Evolutionary conservation across 2,113 vertebrate species (phyloP), one percentile per base, ranked within the genome.

Genomic region (Propithecus coquereli): DNA sequence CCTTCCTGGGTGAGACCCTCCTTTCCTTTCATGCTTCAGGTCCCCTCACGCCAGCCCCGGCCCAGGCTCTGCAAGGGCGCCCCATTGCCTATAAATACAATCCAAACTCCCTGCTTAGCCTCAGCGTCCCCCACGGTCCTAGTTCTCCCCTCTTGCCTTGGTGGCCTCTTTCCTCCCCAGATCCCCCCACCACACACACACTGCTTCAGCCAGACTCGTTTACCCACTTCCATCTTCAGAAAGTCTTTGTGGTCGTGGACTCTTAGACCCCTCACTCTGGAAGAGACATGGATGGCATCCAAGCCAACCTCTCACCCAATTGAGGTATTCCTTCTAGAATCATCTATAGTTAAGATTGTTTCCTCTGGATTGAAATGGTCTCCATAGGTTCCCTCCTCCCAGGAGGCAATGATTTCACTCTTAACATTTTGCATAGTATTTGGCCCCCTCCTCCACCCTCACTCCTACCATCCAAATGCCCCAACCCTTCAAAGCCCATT

Each of bases 361-460:
- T 79, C 79, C 23, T 84, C 91, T 63, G 45, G 61, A 52, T 13
- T 16, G 63, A 77, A 96, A 25, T 20, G 54, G 71, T 27, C 65
- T 90, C 65, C 32, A 23, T 8, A 37, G 11, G 2, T 14, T 9
- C 22, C n/a, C 3, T 77, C 20, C 27, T 43, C n/a, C 61, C 45
- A 8, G 65, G 30, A 45, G 63, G 37, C 30, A 6, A 2, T 2
- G 13, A 2, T 10, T 20, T 5, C 18, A 40, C 40, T 2, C 6
- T 34, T 20, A 9, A 9, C 18, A 1, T 61, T 79, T 61, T 13
- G 6, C 32, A 17, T 37, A 9, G 7, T 30, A 8, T 40, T 23
- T 45, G 30, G 54, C 45, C 3, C 6, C 8, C 12, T 30, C 10
- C 32, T 43, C n/a, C 25, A 37, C 54, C 25, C 32, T 16, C 25